Conservation (phyloP, 2,113 vertebrate species). For the Rhinolophus ferrumequinum region DNA sequence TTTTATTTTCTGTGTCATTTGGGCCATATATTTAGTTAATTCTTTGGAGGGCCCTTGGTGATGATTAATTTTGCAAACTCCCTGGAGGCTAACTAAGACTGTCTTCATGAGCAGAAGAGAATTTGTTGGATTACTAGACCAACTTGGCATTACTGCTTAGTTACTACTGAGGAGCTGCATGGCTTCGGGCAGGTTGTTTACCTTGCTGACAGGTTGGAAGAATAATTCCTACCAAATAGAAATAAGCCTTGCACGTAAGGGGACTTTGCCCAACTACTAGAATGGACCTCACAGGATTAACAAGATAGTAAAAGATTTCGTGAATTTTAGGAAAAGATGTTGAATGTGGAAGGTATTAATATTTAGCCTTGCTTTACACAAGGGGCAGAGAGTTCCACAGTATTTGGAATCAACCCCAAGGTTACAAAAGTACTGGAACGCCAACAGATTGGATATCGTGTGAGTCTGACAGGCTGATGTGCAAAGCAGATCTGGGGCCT, state of each 20-base stretch:
- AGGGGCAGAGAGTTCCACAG: neutral
- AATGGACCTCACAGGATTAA: neutral
- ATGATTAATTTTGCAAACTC: neutral
- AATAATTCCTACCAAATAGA: neutral
- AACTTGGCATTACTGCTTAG: neutral
- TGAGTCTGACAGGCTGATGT: neutral
- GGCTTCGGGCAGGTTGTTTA: neutral
- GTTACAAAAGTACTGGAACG: neutral
- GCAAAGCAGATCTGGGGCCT: neutral
- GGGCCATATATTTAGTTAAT: neutral
- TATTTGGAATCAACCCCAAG: conserved; percentile 14
- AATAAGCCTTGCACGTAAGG: neutral
- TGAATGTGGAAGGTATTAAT: neutral
- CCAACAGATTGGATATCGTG: neutral
- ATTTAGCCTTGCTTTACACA: neutral
- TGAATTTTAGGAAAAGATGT: neutral
- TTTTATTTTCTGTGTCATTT: neutral
- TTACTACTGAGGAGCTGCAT: neutral
- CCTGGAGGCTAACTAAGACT: neutral
- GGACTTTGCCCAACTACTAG: neutral
- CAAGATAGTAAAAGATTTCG: neutral
- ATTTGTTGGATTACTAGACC: neutral
- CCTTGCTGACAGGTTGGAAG: neutral
- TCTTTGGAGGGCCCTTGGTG: neutral
- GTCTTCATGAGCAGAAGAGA: neutral